Conservation (phyloP, 2,888 invertebrate genomes). For the Drosophila nr. perissopoda region DNA sequence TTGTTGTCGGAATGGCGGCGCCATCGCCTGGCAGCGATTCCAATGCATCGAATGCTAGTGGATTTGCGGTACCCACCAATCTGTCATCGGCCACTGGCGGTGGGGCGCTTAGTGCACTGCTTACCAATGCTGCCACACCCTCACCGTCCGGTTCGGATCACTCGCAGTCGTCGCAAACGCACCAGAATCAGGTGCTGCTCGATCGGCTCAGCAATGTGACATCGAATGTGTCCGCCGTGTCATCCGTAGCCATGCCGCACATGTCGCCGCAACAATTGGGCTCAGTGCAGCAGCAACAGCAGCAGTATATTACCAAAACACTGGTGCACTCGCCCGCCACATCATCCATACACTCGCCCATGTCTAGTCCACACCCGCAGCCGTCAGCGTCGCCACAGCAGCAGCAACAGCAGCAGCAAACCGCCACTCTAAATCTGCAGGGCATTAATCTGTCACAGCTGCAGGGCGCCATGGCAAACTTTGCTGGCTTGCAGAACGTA, state of each 20-base stretch:
- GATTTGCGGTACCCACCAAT: slow-evolving; percentile 86
- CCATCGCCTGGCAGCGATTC: slow-evolving; percentile 85
- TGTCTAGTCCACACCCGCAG: slow-evolving; percentile 87
- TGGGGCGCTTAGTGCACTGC: slow-evolving; percentile 85
- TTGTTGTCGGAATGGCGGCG: slow-evolving; percentile 86
- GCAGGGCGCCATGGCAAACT: slow-evolving; percentile 86
- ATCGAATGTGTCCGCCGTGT: slow-evolving; percentile 69
- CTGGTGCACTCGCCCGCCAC: slow-evolving; percentile 84
- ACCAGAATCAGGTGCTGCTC: slow-evolving; percentile 82
- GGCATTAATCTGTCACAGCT: slow-evolving; percentile 90
- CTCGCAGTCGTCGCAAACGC: slow-evolving; percentile 81
- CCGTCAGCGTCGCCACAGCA: slow-evolving; percentile 84
- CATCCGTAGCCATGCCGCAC: slow-evolving; percentile 77
- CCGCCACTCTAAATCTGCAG: slow-evolving; percentile 87
- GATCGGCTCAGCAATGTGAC: slow-evolving; percentile 83
- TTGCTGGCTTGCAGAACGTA: slow-evolving; percentile 91
- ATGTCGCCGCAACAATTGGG: slow-evolving; percentile 82
- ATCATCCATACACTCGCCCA: slow-evolving; percentile 86
- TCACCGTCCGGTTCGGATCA: slow-evolving; percentile 83
- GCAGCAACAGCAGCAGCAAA: slow-evolving; percentile 84
- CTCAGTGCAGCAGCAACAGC: slow-evolving; percentile 57
- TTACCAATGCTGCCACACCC: slow-evolving; percentile 85
- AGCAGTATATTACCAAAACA: slow-evolving; percentile 82
- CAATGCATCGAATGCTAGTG: slow-evolving; percentile 85
- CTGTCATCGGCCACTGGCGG: slow-evolving; percentile 51